Percentiles rank a stretch among this genome's conserved stretches.
Conservation (phyloP, 2,888 invertebrate genomes). For the Dysmachus trigonus region DNA sequence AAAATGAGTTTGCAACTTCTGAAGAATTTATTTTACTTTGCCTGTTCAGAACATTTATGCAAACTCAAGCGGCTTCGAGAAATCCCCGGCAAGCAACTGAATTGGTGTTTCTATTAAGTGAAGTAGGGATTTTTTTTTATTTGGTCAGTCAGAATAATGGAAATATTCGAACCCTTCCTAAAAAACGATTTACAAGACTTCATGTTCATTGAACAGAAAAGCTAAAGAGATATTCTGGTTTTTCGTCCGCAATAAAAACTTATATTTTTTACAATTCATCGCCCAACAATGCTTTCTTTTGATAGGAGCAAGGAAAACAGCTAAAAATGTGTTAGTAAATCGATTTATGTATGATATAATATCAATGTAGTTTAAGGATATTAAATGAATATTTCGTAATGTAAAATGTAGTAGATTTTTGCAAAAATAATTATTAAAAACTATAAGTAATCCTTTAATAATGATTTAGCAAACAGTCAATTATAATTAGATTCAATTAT, state of each 20-base stretch:
- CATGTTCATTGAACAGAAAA: neutral
- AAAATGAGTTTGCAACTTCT: neutral
- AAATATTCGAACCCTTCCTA: neutral
- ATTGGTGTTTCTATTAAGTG: neutral
- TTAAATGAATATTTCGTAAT: neutral
- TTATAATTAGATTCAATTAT: no score
- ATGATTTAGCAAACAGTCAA: no score
- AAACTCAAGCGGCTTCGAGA: neutral
- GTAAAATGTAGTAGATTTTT: neutral
- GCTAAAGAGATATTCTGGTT: neutral
- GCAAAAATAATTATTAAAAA: no score
- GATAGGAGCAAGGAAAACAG: neutral
- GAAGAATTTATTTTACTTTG: neutral
- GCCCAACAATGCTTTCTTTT: neutral
- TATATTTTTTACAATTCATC: neutral
- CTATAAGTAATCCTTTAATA: no score
- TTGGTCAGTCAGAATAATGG: neutral
- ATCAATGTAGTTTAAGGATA: neutral
- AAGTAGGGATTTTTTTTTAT: neutral
- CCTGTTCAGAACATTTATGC: neutral
- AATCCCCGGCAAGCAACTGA: neutral
- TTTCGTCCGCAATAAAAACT: neutral
- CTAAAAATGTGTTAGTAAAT: neutral
- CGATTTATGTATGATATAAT: neutral
- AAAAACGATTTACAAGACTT: neutral